Base-by-base conservation (phyloP, 1,140 invertebrate genomes). In the Drosophila bocqueti region DNA sequence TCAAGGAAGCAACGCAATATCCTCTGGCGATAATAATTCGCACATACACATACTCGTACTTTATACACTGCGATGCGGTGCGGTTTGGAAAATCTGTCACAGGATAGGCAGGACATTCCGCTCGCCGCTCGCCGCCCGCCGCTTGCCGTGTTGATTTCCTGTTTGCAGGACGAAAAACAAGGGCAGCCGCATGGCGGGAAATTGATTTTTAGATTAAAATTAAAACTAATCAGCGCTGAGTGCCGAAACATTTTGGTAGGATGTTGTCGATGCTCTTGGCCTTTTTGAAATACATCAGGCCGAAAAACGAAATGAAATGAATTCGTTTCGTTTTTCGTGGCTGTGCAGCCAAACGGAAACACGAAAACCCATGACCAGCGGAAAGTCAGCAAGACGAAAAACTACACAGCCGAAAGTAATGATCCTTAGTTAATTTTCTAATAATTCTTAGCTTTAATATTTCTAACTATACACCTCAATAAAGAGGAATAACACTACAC, bases 171-270 rank as follows among this genome's bases (percentile, higher is more conserved):
- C 83, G 60, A 81, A 81, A 78, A 82, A 83, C 81, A 89, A 83
- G 84, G 74, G 60, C 59, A 74, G 65, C 61, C 55, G 80, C 54
- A 76, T 50, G 79, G 81, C 75, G 89, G 85, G 90, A 91, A 91
- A 91, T 91, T 89, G 89, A 91, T 91, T 91, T 91, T 85, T 90
- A 91, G 90, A 91, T 91, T 91, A 91, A 92, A 91, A 85, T 90
- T 91, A 91, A 91, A 91, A 91, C 89, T 91, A 91, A 91, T 91
- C 89, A 91, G 86, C 79, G 86, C 69, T 82, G 86, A 90, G 87
- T 91, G 86, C 62, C 80, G 67, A 64, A 62, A 72, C 75, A 24
- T 55, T 52, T 43, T 29, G 49, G 43, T 24, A 49, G 47, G 18
- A 47, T 50, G 79, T 61, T 50, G 65, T 52, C 62, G 66, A 54